These are phyloP conservation scores for Carcina quercana DNA, from an alignment of 2,888 invertebrate species.

Conservation along the genomic window DNA sequence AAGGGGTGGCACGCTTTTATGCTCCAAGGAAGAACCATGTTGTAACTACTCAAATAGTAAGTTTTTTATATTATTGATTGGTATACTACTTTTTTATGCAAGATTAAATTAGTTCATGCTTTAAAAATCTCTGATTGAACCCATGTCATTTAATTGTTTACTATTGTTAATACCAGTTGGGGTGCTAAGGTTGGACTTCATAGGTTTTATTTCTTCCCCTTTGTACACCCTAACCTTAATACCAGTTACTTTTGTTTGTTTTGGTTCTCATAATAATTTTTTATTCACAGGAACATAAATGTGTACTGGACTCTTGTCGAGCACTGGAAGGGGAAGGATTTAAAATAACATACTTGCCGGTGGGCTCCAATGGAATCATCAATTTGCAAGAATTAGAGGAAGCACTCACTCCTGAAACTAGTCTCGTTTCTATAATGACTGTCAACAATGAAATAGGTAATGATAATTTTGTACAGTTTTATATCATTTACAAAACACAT, in stretches of 20 bases:
- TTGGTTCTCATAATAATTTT: constrained; percentile 24
- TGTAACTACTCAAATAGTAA: constrained; percentile 97
- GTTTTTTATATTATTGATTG: no score
- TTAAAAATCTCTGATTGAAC: no score
- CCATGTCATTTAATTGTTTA: no score
- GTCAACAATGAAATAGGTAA: constrained; percentile 98
- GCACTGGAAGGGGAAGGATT: constrained; percentile 96
- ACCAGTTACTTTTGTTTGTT: neutral
- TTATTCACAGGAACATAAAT: constrained; percentile 93
- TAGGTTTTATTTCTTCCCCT: constrained; percentile 33
- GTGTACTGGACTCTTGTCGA: constrained; percentile 98
- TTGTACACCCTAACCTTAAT: no score
- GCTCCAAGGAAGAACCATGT: constrained; percentile 94
- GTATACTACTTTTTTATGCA: no score
- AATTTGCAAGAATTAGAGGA: constrained; percentile 86
- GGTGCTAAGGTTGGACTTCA: no score
- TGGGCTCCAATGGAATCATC: constrained; percentile 88
- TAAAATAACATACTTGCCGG: constrained; percentile 95
- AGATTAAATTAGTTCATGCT: no score
- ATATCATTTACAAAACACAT: no score
- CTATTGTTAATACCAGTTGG: no score
- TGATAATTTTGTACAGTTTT: no score
- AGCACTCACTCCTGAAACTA: constrained; percentile 91
- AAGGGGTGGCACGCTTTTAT: constrained; percentile 98
- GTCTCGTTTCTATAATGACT: constrained; percentile 96